Evolutionary conservation across 2,888 invertebrate genomes (phyloP), one percentile per base, ranked within the genome.

Genomic region (Petrolisthes cinctipes): DNA sequence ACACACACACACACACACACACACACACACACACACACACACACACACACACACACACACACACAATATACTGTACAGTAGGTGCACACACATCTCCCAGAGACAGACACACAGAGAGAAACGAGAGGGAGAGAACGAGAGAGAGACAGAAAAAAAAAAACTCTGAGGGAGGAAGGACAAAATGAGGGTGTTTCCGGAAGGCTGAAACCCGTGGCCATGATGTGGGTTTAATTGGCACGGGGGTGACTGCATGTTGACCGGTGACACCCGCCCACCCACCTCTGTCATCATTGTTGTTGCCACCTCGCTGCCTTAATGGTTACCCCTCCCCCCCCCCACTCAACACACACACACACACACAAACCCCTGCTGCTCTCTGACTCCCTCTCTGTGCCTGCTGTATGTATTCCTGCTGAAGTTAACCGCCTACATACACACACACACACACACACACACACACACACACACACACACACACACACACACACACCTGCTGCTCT

Each of bases 171-270:
- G 54, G 68, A 51, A 68, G 71, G 71, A 20, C 23, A 73, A 71
- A 82, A 82, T 61, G 61, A 83, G 75, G 51, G 73, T 57, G 73
- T 51, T 85, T 78, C 85, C 79, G 78, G 79, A 53, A 78, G 23
- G 79, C 56, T 66, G 85, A 37, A 85, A n/a, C 79, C 68, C 14
- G 66, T 61, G 54, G 79, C n/a, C 66, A 51, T 85, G 79, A 85
- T 85, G 79, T 78, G 79, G 68, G 23, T 68, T 54, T 85, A 85
- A 85, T 85, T 85, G 85, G 85, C 85, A 68, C 66, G 56, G 71
- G 56, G 81, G 14, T 85, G 37, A 23, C 81, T 85, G 85, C 80
- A 57, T 85, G 20, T 61, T 73, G 68, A 81, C 73, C 23, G 73
- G 68, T 61, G 71, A 68, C 80, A 23, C 5, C 85, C 61, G 56